phyloP scores from a whole-genome alignment of 2,113 vertebrate genomes.

The Rattus rattus region DNA sequence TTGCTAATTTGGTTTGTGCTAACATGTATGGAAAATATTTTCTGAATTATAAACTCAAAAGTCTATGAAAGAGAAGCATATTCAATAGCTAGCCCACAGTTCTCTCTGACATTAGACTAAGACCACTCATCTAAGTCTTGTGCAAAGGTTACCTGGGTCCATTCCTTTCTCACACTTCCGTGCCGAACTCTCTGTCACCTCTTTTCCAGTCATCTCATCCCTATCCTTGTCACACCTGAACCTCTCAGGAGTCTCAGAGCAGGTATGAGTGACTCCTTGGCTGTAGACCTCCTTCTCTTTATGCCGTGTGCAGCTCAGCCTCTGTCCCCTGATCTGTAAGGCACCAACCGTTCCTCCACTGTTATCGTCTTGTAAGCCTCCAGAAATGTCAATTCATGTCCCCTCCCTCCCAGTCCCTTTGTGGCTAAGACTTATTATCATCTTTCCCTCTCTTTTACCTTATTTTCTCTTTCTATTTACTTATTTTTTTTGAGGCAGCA shows the following conservation, averaged over 20 bases:
- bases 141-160: background rate
- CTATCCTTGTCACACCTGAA: background rate
- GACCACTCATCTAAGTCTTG: background rate
- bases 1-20: conserved; percentile 31
- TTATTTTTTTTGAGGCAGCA: background rate
- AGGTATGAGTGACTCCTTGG: background rate
- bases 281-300: background rate
- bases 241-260: background rate
- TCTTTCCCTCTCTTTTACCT: background rate
- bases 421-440: background rate
- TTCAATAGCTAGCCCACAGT: background rate
- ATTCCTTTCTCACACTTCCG: background rate
- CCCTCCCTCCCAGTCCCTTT: background rate
- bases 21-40: conserved; percentile 4
- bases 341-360: background rate
- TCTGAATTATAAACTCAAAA: conserved; percentile 28
- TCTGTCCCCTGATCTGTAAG: no score
- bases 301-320: background rate
- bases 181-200: background rate
- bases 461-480: background rate
- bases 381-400: background rate
- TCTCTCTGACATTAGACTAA: conserved; percentile 5
- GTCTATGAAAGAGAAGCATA: conserved; percentile 23
- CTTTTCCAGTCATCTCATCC: background rate
- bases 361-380: background rate